Percentiles rank a stretch among this genome's conserved stretches.
phyloP scores from a whole-genome alignment of 2,888 invertebrate species.

The Micoletzkya japonica region DNA sequence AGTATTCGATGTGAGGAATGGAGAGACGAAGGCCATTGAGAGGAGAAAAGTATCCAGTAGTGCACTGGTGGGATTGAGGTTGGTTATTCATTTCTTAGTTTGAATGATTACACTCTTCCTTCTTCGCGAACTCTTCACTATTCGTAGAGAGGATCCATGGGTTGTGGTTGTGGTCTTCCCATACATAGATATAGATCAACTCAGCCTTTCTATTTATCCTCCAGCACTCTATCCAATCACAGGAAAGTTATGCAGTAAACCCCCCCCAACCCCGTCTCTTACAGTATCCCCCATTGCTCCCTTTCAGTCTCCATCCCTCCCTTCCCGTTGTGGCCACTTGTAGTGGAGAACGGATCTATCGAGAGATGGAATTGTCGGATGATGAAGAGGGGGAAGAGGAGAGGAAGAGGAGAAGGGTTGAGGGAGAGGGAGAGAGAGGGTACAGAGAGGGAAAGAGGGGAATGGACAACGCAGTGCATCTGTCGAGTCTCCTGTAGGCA shows the following conservation, averaged over 20 bases:
- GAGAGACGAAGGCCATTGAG: neutral
- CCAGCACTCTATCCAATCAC: too few species aligned
- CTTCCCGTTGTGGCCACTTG: constrained; percentile 7
- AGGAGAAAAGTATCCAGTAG: neutral
- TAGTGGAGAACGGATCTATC: constrained; percentile 24
- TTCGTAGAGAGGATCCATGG: too few species aligned
- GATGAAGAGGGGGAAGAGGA: constrained; percentile 1
- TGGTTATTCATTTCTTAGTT: too few species aligned
- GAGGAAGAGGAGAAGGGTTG: neutral
- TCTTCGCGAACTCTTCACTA: too few species aligned
- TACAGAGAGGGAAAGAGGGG: neutral
- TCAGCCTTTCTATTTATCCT: too few species aligned
- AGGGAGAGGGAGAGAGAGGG: neutral
- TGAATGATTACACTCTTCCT: too few species aligned
- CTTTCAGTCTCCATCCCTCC: constrained; percentile 17
- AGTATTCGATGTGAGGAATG: constrained; percentile 4
- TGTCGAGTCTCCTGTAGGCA: too few species aligned
- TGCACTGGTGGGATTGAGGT: constrained; percentile 25
- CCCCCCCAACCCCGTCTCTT: too few species aligned
- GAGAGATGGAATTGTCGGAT: constrained; percentile 22
- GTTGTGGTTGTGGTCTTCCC: too few species aligned
- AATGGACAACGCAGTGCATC: neutral
- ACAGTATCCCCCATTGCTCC: neutral
- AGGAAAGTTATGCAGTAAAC: too few species aligned
- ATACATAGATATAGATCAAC: too few species aligned